Evolutionary conservation across 2,797 vertebrate genomes (phyloP), one percentile per base, ranked within the genome.

Genomic region (Capromys pilorides): DNA sequence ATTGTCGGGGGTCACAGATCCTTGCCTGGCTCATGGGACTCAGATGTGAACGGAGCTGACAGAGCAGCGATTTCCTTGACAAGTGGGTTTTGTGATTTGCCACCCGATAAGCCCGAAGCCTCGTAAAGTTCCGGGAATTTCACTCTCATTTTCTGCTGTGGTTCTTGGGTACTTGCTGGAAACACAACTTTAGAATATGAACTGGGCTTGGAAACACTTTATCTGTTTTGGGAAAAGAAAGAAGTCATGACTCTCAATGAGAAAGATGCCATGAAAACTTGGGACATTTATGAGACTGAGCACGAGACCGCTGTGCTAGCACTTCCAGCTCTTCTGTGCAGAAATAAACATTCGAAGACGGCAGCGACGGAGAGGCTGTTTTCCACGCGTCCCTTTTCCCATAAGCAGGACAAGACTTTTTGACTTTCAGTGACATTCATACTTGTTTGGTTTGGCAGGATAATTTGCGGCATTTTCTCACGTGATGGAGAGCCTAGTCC

Each of bases 321-420:
- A 69, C 39, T 79, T 51, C 61, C 1, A 77, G 66, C 31, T 54
- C 11, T 45, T 66, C 24, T 71, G 2, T 73, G 13, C n/a, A 5
- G 22, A 36, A 39, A 51, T 86, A 77, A 64, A n/a, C 77, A 28
- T 69, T 18, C 21, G 36, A 39, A 33, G 41, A 61, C 5, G 18
- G 57, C 22, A 66, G 4, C 3, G 94, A 91, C 41, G 83, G 94
- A 95, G 86, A 66, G 94, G 75, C 64, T 61, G 57, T 4, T 71
- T 93, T 95, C 96, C 73, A 94, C n/a, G 51, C 24, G 71, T 94
- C 59, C 77, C 90, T 86, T 88, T 89, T 61, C 22, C 24, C 67
- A 64, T 64, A 84, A 5, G 0, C 21, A 80, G 21, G 90, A 73
- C 89, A 51, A 90, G 88, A 41, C 90, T 51, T 96, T 85, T 77